These are phyloP conservation scores for Caenorhabditis uteleia DNA, from an alignment of 2,888 invertebrate species.

Conservation along the genomic window DNA sequence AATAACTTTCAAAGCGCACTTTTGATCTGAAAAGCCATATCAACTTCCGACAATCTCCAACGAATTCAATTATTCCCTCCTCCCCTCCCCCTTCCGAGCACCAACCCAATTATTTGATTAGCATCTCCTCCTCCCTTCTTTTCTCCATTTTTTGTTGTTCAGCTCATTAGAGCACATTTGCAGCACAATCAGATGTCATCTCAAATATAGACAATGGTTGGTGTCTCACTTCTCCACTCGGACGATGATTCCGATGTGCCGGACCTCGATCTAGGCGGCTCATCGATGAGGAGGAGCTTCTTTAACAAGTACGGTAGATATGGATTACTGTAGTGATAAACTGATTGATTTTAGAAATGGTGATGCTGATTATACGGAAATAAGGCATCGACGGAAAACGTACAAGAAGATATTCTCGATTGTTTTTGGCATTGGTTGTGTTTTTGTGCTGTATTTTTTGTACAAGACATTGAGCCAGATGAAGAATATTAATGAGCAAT, in stretches of 20 bases:
- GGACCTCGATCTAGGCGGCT: slow-evolving; percentile 27
- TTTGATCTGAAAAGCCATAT: too few species aligned
- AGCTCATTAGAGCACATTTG: too few species aligned
- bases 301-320: background rate
- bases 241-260: slow-evolving; percentile 40
- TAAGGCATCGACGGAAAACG: slow-evolving; percentile 30
- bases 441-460: slow-evolving; percentile 25
- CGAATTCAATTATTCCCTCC: too few species aligned
- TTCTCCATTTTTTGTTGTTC: too few species aligned
- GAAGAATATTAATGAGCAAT: slow-evolving; percentile 17
- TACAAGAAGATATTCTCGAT: slow-evolving; percentile 26
- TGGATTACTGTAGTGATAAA: background rate
- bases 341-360: slow-evolving; percentile 5
- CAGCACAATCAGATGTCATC: too few species aligned
- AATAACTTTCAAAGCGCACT: too few species aligned
- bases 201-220: slow-evolving; percentile 25
- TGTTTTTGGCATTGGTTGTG: slow-evolving; percentile 16
- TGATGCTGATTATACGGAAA: slow-evolving; percentile 24
- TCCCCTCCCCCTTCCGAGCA: too few species aligned
- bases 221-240: slow-evolving; percentile 31
- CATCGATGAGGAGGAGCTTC: background rate
- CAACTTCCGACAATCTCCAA: too few species aligned
- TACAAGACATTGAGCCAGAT: slow-evolving; percentile 23
- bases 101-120: too few species aligned
- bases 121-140: too few species aligned